Evolutionary conservation across 2,888 invertebrate species (phyloP), one percentile per base, ranked within the genome.

Genomic region (Aspidapion aeneum): DNA sequence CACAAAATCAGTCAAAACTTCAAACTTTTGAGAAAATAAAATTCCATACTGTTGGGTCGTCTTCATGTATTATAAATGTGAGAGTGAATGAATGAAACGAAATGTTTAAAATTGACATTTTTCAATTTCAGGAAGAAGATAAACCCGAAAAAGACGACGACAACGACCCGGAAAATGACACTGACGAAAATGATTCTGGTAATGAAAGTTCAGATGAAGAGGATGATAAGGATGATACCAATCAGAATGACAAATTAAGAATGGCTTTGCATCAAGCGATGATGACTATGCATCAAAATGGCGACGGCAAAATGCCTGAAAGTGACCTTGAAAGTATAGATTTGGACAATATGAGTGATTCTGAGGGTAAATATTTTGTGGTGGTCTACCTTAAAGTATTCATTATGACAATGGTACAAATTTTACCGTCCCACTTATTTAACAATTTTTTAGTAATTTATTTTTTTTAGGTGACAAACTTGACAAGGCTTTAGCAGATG

Each of bases 321-420:
- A 70, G 66, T 22, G 73, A 74, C 59, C 70, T 70, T n/a, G 74
- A 74, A 68, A 73, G 73, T 66, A 79, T 91, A 22, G 90, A 92
- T 74, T 84, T 90, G 1, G 90, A 91, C 73, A 85, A 90, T 72
- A 85, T 94, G 72, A 85, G 86, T 68, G 92, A 93, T 72, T 87
- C 87, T 66, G 90, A 92, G 76, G 35, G 35, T 35, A 35, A 35
- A 35, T 35, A 35, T 35, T 35, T 35, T 35, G n/a, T 35, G 35
- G 35, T 35, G 35, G n/a, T 35, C 5, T 35, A 7, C 35, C 35
- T 35, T 7, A 35, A 35, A 35, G 3, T 35, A 7, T 35, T 12
- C 35, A 12, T 35, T 35, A 7, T 35, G n/a, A 7, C 35, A 35
- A 3, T 35, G 35, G 5, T 12, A 7, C 35, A 7, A 35, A 35